Base-by-base conservation (phyloP, 1,140 invertebrate species). In the Bombus affinis region DNA sequence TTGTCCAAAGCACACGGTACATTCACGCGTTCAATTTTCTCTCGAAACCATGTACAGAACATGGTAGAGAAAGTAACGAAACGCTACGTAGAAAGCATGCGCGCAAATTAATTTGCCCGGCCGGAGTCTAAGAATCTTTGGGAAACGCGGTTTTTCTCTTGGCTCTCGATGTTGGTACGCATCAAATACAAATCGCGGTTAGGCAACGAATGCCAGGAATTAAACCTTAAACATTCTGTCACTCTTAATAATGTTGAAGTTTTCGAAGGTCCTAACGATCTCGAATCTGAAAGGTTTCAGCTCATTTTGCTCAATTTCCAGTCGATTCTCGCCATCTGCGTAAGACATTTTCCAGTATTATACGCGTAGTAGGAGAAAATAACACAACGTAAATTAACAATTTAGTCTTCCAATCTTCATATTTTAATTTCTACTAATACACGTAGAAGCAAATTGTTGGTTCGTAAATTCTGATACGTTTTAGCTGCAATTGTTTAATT, bases 211-310 rank as follows among this genome's bases (percentile, higher is more conserved):
- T 37, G 15, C 44, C 13, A 71, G 44, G 25, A 81, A 81, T 73
- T 70, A 80, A 70, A 44, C 18, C 25, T 53, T 80, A 10, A 80
- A 71, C 4, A 44, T 35, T 65, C 18, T 71, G 66, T 57, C 57
- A 44, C 42, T 32, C 12, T 65, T 42, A 71, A 37, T 81, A 57
- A 28, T 4, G 71, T 39, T 39, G 28, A 42, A 80, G 35, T 57
- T 32, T 65, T 70, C 65, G 35, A 53, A 81, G 35, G 13, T 42
- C 28, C 28, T 18, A 66, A 42, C 57, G 35, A 32, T 28, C 28
- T 6, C 25, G 39, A 70, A 70, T 62, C 32, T 9, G 15, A 37
- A 81, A 37, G 1, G 5, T 65, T 39, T 71, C 32, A 32, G 39
- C 59, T 62, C 10, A 4, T 8, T 62, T n/a, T 12, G 9, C 28